Conservation (phyloP, 2,113 vertebrate genomes). For the Alligator mississippiensis region DNA sequence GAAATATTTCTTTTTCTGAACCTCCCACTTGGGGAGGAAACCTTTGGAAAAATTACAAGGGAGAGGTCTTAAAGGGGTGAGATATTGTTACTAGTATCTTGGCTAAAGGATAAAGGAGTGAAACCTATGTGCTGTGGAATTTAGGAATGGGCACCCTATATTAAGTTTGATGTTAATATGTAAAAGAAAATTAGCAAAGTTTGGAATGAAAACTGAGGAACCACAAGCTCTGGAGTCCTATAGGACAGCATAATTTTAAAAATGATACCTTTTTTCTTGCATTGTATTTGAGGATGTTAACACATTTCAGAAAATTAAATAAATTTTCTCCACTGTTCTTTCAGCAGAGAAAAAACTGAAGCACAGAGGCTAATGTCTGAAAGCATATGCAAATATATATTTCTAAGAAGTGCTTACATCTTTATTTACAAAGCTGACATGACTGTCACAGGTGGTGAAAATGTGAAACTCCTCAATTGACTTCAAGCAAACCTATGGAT, state of each 20-base stretch:
- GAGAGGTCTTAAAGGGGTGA: too few relatives aligned
- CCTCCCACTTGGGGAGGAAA: too few relatives aligned
- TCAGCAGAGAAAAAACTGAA: background rate
- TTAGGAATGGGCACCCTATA: background rate
- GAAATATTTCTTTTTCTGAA: too few relatives aligned
- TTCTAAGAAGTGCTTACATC: background rate
- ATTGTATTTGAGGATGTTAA: background rate
- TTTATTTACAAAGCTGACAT: background rate
- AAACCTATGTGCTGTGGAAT: background rate
- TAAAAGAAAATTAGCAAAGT: background rate
- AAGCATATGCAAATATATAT: background rate
- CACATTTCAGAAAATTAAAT: background rate
- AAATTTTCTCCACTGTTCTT: background rate
- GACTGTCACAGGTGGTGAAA: background rate
- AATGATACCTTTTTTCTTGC: background rate
- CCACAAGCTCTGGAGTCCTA: background rate
- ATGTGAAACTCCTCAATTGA: background rate
- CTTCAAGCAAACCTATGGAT: background rate
- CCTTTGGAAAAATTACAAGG: too few relatives aligned
- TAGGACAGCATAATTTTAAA: background rate
- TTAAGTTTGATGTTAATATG: background rate
- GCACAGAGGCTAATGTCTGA: background rate
- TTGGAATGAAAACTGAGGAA: background rate
- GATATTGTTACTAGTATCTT: background rate
- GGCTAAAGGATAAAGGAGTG: background rate